Percentiles rank a stretch among this genome's conserved stretches.
These are phyloP conservation scores for Tipula confusa DNA, from an alignment of 2,888 invertebrate species.

Conservation along the genomic window DNA sequence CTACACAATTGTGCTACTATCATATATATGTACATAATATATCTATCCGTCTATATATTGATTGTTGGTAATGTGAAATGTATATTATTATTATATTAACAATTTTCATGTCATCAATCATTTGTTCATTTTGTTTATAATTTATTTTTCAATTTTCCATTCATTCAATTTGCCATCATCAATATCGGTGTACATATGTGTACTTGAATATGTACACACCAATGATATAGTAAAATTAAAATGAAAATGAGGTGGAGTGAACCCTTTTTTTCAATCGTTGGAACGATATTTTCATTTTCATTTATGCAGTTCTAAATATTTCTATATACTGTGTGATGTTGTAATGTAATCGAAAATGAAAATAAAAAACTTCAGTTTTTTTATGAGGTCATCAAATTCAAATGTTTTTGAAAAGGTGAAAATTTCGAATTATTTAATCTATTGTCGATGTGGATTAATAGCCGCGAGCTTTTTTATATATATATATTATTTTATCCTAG, in stretches of 20 bases:
- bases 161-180: background rate
- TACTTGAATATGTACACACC: background rate
- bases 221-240: background rate
- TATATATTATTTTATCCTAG: background rate
- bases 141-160: background rate
- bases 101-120: conserved; percentile 25
- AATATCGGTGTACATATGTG: too few relatives aligned
- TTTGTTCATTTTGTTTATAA: conserved; percentile 5
- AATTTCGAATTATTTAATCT: background rate
- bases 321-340: background rate
- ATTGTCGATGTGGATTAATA: background rate
- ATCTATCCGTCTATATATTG: background rate
- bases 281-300: background rate
- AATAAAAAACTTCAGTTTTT: background rate
- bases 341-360: background rate
- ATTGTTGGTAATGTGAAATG: background rate
- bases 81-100: background rate
- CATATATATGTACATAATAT: background rate
- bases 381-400: background rate
- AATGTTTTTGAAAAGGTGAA: background rate
- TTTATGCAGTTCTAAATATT: background rate
- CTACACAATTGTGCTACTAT: background rate
- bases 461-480: background rate
- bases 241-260: background rate
- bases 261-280: background rate